phyloP scores from a whole-genome alignment of 2,888 invertebrate species.

The Noctua pronuba region DNA sequence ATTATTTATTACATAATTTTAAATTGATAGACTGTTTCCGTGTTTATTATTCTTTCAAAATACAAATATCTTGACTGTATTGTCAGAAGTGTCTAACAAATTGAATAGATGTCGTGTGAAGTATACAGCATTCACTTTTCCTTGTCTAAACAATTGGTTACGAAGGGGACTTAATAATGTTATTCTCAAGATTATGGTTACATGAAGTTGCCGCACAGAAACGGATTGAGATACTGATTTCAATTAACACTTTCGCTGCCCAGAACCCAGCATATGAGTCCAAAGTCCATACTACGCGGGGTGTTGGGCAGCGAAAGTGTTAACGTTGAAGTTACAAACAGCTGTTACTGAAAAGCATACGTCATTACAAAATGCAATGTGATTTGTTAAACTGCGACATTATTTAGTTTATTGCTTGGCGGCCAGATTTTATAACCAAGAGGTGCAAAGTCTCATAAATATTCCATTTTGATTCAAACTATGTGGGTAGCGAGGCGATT shows the following conservation, averaged over 20 bases:
- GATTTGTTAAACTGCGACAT: constrained; percentile 2
- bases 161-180: constrained; percentile 63
- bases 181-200: constrained; percentile 65
- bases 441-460: constrained; percentile 41
- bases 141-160: constrained; percentile 72
- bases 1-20: constrained; percentile 34
- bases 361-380: neutral
- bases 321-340: constrained; percentile 1
- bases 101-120: constrained; percentile 70
- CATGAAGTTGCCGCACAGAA: constrained; percentile 50
- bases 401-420: constrained; percentile 11
- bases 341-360: constrained; percentile 1
- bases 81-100: constrained; percentile 61
- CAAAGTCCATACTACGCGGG: no score
- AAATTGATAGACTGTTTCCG: constrained; percentile 59
- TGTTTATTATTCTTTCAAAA: constrained; percentile 53
- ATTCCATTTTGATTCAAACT: constrained; percentile 67
- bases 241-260: no score
- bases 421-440: constrained; percentile 25
- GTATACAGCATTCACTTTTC: constrained; percentile 71
- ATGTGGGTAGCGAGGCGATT: constrained; percentile 73
- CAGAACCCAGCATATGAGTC: no score
- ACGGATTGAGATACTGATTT: constrained; percentile 46
- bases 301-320: no score
- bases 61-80: constrained; percentile 60